phyloP scores from a whole-genome alignment of 2,888 invertebrate species.

The Panzeria rudis region DNA sequence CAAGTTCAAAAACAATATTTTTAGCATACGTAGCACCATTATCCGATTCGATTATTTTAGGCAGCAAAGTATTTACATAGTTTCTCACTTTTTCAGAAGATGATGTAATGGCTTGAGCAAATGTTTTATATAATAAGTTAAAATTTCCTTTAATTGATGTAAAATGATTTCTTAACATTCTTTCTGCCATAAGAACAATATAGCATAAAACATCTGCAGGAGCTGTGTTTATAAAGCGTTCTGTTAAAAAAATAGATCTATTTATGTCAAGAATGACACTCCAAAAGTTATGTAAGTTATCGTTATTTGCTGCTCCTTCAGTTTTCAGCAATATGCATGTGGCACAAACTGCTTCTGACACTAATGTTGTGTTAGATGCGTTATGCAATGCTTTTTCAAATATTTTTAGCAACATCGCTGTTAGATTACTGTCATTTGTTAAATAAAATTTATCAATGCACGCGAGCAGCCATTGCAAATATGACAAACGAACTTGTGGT shows the following conservation, averaged over 20 bases:
- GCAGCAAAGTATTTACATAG: conserved; percentile 86
- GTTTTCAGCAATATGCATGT: conserved; percentile 88
- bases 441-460: conserved; percentile 86
- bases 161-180: conserved; percentile 88
- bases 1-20: conserved; percentile 87
- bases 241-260: conserved; percentile 92
- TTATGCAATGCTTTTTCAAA: conserved; percentile 91
- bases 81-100: conserved; percentile 86
- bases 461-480: conserved; percentile 89
- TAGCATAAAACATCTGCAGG: conserved; percentile 89
- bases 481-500: conserved; percentile 90
- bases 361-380: conserved; percentile 88
- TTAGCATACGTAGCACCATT: conserved; percentile 87
- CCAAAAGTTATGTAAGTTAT: conserved; percentile 87
- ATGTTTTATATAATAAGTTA: conserved; percentile 85
- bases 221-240: conserved; percentile 90
- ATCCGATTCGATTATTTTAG: conserved; percentile 86
- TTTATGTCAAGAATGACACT: conserved; percentile 89
- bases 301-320: conserved; percentile 84
- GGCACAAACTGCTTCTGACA: conserved; percentile 90
- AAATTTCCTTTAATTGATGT: conserved; percentile 57
- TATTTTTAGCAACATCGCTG: conserved; percentile 88
- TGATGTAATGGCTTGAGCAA: conserved; percentile 88
- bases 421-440: conserved; percentile 84
- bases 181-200: conserved; percentile 90